Conservation (phyloP, 2,888 invertebrate species). For the Geotrupes spiniger region DNA sequence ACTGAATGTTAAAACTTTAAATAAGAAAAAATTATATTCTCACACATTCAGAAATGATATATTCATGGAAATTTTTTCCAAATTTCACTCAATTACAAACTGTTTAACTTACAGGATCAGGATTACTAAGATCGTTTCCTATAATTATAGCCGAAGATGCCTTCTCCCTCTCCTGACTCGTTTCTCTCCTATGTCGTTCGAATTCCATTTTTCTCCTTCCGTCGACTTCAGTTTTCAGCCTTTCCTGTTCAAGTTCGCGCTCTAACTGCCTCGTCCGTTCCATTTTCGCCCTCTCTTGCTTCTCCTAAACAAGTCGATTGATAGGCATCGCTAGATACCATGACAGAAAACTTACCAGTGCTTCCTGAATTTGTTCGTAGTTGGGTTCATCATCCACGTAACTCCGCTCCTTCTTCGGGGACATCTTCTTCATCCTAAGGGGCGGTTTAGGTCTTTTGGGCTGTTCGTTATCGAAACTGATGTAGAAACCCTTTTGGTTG, state of each 20-base stretch:
- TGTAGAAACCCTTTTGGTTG: slow-evolving; percentile 85
- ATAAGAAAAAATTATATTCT: no score
- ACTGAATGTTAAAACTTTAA: no score
- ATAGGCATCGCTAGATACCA: not conserved
- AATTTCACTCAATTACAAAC: not conserved
- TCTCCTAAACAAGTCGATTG: slow-evolving; percentile 29
- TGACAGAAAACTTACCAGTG: slow-evolving; percentile 2
- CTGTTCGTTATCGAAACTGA: slow-evolving; percentile 86
- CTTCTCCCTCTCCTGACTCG: slow-evolving; percentile 50
- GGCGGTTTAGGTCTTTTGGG: slow-evolving; percentile 89
- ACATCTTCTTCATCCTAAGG: slow-evolving; percentile 67
- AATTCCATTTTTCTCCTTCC: slow-evolving; percentile 35
- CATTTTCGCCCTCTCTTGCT: slow-evolving; percentile 34
- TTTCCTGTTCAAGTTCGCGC: slow-evolving; percentile 52
- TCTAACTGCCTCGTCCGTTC: slow-evolving; percentile 49
- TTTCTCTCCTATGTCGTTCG: slow-evolving; percentile 46
- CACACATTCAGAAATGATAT: no score
- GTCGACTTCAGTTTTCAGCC: slow-evolving; percentile 49
- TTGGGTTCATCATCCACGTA: slow-evolving; percentile 20
- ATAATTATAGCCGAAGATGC: slow-evolving; percentile 62
- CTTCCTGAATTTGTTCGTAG: slow-evolving; percentile 19
- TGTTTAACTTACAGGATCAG: slow-evolving; percentile 61
- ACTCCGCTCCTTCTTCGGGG: slow-evolving; percentile 71
- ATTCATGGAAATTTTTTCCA: no score
- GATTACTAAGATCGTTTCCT: slow-evolving; percentile 63